A percentile compares a stretch with the other conserved stretches of the same genome.
These are phyloP conservation scores for Matsumyia berberina DNA, from an alignment of 2,888 invertebrate species.

Conservation along the genomic window DNA sequence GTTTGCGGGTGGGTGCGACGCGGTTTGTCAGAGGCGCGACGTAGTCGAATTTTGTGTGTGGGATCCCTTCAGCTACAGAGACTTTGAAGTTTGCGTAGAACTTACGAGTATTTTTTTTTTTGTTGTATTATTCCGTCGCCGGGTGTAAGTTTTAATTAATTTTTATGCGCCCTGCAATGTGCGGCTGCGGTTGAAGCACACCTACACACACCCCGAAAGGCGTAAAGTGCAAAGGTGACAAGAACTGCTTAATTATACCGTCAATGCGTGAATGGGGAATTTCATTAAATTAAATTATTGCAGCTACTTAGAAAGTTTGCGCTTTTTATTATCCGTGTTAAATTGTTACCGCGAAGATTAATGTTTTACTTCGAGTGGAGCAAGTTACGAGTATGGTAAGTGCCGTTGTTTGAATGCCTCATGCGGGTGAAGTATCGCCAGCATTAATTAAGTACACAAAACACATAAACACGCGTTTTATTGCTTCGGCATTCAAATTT, in stretches of 20 bases:
- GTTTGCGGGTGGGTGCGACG: slow-evolving; percentile 5
- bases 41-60: slow-evolving; percentile 22
- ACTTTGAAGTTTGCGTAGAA: slow-evolving; percentile 61
- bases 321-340: slow-evolving; percentile 30
- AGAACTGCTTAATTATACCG: slow-evolving; percentile 27
- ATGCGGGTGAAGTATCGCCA: slow-evolving; percentile 36
- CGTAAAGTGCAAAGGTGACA: slow-evolving; percentile 47
- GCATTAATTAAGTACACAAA: slow-evolving; percentile 48
- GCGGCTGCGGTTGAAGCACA: no score
- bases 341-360: slow-evolving; percentile 40
- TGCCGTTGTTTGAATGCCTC: slow-evolving; percentile 35
- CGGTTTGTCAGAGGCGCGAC: not conserved
- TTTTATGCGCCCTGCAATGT: slow-evolving; percentile 43
- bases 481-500: slow-evolving; percentile 42
- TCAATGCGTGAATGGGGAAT: slow-evolving; percentile 40
- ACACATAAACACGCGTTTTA: slow-evolving; percentile 44
- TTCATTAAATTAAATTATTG: slow-evolving; percentile 57
- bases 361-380: slow-evolving; percentile 5
- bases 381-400: not conserved
- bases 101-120: slow-evolving; percentile 34
- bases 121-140: slow-evolving; percentile 24
- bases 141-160: slow-evolving; percentile 67
- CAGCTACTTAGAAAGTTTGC: slow-evolving; percentile 50
- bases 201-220: not conserved
- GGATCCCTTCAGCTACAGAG: slow-evolving; percentile 41